Evolutionary conservation across 2,113 vertebrate genomes (phyloP).

Genomic region (Dasyurus viverrinus): DNA sequence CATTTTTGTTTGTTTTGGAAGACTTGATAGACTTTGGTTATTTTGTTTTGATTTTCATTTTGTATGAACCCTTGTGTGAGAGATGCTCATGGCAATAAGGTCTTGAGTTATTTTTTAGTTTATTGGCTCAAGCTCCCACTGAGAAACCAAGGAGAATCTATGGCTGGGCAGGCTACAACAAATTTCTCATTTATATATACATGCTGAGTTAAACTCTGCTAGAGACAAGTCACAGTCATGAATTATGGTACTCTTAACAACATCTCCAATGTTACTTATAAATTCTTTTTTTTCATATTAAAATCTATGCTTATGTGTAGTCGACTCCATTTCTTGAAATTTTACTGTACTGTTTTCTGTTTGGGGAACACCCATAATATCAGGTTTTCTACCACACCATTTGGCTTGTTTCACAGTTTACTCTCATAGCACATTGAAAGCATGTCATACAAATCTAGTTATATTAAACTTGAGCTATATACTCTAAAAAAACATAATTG

Average conservation of each 20-base stretch:
- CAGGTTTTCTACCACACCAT: not conserved
- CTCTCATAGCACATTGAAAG: not conserved
- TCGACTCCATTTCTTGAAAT: not conserved
- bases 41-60: not conserved
- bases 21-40: not conserved
- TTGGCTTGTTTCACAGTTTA: not conserved
- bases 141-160: not conserved
- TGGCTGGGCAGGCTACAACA: not conserved
- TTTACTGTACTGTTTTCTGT: not conserved
- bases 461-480: not conserved
- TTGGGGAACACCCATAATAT: not conserved
- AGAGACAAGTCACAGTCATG: not conserved
- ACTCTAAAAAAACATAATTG: not conserved
- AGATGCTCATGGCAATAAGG: not conserved
- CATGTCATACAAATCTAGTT: not conserved
- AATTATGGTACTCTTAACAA: not conserved
- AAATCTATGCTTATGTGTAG: not conserved
- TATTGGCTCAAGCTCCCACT: not conserved
- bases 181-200: not conserved
- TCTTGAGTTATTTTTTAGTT: not conserved
- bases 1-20: not conserved
- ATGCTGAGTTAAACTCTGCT: not conserved
- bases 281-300: not conserved
- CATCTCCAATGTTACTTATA: not conserved
- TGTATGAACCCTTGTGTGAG: not conserved